Base-by-base conservation (phyloP, 1,140 invertebrate genomes). In the Alviniconcha marisindica region DNA sequence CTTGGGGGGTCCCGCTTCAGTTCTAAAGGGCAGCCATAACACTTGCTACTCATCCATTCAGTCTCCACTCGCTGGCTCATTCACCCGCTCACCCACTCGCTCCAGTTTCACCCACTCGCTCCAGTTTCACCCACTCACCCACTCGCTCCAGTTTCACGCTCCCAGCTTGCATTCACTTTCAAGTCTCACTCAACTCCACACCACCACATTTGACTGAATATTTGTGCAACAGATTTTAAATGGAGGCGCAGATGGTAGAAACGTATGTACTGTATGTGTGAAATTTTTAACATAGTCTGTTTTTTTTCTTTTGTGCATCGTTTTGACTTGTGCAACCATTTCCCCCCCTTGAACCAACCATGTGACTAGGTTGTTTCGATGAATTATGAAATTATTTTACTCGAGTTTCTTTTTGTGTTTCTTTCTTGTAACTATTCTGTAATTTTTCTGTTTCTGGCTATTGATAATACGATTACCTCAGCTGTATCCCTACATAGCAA, bases 11-110 rank as follows among this genome's bases (percentile, higher is more conserved):
- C 36, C 36, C 15, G 69, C 36, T 5, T 71, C 69, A 24, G 36
- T 40, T 71, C 44, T 71, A 38, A 71, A 71, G 69, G 69, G 69
- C 69, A 71, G 69, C 38, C 56, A 60, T 60, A 48, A 48, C 44
- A 48, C 69, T 40, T 40, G 33, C 21, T 28, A 66, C 36, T 71
- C 69, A 71, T 18, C 69, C 14, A 71, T 18, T 71, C 69, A 60
- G 10, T 60, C 56, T 10, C 18, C 14, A 18, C 36, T 40, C 14
- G 0, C 69, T 40, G n/a, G n/a, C n/a, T n/a, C n/a, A n/a, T 71
- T 2, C 24, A 12, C 24, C 10, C 56, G 4, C 24, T 28, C 15
- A 5, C 56, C 56, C 44, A 5, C 5, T 48, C 5, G 44, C 44
- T 48, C 44, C 44, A 48, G 44, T 48, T n/a, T n/a, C n/a, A 21